phyloP scores from a whole-genome alignment of 1,140 invertebrate genomes.

The Philotrypesis tridentata region DNA sequence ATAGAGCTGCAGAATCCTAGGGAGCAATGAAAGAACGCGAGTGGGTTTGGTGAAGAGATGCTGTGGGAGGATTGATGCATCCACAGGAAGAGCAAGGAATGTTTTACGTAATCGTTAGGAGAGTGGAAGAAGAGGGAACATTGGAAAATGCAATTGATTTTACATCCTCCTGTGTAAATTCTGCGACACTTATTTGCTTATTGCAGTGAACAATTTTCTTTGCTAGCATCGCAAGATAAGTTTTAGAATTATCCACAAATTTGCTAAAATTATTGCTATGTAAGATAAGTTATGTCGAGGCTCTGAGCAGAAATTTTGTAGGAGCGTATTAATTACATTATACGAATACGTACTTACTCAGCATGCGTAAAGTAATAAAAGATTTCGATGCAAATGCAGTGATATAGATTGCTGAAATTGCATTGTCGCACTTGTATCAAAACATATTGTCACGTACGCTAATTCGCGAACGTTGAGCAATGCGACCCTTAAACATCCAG shows the following conservation, averaged over 20 bases:
- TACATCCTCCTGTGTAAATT: too few species aligned
- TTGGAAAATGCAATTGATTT: slow-evolving; percentile 42
- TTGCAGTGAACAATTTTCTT: slow-evolving; percentile 38
- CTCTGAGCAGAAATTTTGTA: background rate
- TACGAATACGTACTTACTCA: too few species aligned
- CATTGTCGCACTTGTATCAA: too few species aligned
- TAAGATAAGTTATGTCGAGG: background rate
- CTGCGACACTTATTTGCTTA: too few species aligned
- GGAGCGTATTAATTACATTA: slow-evolving; percentile 25
- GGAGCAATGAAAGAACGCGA: background rate
- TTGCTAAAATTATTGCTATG: slow-evolving; percentile 13
- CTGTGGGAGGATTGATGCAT: slow-evolving; percentile 26
- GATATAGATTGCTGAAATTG: too few species aligned
- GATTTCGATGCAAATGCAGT: too few species aligned
- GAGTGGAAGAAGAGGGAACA: too few species aligned
- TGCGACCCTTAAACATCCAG: too few species aligned
- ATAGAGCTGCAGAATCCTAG: background rate
- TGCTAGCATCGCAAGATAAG: background rate
- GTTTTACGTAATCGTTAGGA: background rate
- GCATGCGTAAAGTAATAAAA: too few species aligned
- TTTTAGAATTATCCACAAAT: too few species aligned
- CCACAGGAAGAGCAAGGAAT: background rate
- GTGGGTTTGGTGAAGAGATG: background rate
- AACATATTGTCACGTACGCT: too few species aligned
- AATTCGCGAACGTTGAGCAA: too few species aligned